Evolutionary conservation across 2,797 vertebrate genomes (phyloP).

Genomic region (Vireo griseus): DNA sequence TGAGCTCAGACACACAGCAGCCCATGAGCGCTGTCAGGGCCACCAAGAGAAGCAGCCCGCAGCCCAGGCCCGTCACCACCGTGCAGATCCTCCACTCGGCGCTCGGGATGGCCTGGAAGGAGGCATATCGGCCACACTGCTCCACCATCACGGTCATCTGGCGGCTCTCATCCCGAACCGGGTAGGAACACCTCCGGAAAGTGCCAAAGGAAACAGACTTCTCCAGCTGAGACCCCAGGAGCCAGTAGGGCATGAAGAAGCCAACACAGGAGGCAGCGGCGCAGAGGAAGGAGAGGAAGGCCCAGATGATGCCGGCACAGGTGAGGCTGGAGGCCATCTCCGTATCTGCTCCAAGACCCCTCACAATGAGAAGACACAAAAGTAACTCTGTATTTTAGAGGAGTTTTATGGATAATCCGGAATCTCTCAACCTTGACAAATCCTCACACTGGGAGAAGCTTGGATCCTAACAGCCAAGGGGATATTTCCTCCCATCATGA

Average conservation of each 20-base stretch:
- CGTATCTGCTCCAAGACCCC: not conserved
- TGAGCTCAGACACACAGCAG: slow-evolving; percentile 95
- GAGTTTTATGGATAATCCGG: not conserved
- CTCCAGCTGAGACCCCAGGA: slow-evolving; percentile 91
- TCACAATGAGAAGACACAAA: not conserved
- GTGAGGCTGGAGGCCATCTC: slow-evolving; percentile 93
- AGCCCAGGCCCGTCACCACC: slow-evolving; percentile 90
- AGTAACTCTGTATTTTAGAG: not conserved
- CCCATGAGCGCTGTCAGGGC: slow-evolving; percentile 94
- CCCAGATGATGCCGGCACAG: slow-evolving; percentile 86
- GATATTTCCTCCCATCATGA: slow-evolving; percentile 24
- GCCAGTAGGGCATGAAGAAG: slow-evolving; percentile 99
- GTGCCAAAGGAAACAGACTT: slow-evolving; percentile 95
- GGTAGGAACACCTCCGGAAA: slow-evolving; percentile 95
- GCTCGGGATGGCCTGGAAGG: slow-evolving; percentile 93
- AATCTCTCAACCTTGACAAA: slow-evolving; percentile 7
- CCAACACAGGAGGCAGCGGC: slow-evolving; percentile 90
- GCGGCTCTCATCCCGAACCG: slow-evolving; percentile 87
- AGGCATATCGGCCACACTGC: slow-evolving; percentile 95
- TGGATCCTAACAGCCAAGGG: not conserved
- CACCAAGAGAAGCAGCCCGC: slow-evolving; percentile 93
- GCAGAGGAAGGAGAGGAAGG: slow-evolving; percentile 90
- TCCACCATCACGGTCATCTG: slow-evolving; percentile 95
- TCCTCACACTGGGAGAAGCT: not conserved
- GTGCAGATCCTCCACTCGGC: slow-evolving; percentile 96